A percentile compares a stretch with the other conserved stretches of the same genome.
phyloP scores from a whole-genome alignment of 2,888 invertebrate genomes.

The Pachliopta kotzebuea region DNA sequence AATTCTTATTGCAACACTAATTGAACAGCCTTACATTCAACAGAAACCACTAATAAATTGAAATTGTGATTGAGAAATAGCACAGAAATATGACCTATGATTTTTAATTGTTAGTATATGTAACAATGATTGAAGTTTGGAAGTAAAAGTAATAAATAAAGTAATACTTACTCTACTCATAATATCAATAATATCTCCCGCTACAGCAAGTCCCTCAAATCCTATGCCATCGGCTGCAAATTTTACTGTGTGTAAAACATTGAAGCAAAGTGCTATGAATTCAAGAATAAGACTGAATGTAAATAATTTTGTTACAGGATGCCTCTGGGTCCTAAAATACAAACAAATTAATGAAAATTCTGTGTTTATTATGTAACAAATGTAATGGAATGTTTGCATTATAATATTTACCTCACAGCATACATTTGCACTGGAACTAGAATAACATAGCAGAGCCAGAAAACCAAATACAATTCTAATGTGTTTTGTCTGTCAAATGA shows the following conservation, averaged over 20 bases:
- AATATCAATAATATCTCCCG: conserved; percentile 96
- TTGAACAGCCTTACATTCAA: no score
- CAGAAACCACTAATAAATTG: no score
- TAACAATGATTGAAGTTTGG: no score
- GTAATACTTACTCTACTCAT: conserved; percentile 87
- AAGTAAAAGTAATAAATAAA: not conserved
- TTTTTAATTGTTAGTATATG: no score
- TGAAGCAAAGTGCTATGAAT: conserved; percentile 91
- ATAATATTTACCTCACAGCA: conserved; percentile 83
- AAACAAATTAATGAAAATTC: conserved; percentile 11
- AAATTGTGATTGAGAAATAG: no score
- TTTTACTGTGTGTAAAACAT: conserved; percentile 92
- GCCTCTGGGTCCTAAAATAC: conserved; percentile 88
- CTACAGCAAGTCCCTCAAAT: conserved; percentile 88
- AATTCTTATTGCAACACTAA: no score
- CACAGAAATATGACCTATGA: no score
- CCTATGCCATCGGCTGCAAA: conserved; percentile 96
- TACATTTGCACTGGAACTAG: conserved; percentile 94
- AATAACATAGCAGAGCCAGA: conserved; percentile 92
- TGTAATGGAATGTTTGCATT: conserved; percentile 13
- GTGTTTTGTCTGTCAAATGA: conserved; percentile 97
- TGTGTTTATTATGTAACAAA: conserved; percentile 27
- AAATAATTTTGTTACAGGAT: conserved; percentile 94
- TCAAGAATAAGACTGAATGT: conserved; percentile 93
- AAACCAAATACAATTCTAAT: conserved; percentile 92